Conservation (phyloP, 2,113 vertebrate species). For the Pyxicephalus adspersus region DNA sequence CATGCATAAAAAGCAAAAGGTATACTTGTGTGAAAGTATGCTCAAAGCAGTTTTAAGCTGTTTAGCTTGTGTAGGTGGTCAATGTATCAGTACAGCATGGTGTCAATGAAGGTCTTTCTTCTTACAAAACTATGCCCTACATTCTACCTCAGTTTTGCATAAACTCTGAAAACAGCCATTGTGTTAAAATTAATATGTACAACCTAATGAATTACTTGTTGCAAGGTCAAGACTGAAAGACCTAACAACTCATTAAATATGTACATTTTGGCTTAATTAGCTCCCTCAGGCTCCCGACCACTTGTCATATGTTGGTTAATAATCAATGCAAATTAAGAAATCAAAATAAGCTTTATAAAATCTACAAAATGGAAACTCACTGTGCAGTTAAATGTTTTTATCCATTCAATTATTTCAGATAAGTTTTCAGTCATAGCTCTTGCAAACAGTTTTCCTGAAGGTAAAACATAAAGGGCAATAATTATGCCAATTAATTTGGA, state of each 20-base stretch:
- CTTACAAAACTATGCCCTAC: not conserved
- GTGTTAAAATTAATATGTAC: constrained; percentile 10
- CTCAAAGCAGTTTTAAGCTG: not conserved
- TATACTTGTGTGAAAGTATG: too few relatives aligned
- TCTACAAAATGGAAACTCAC: not conserved
- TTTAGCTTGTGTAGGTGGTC: not conserved
- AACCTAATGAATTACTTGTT: constrained; percentile 33
- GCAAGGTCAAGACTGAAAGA: constrained; percentile 31
- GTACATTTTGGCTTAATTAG: constrained; percentile 21
- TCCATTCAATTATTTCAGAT: constrained; percentile 20
- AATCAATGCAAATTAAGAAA: constrained; percentile 11
- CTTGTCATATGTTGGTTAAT: constrained; percentile 33
- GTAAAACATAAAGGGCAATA: constrained; percentile 68
- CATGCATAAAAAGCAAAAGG: too few relatives aligned
- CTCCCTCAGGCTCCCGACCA: constrained; percentile 15
- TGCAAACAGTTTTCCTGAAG: constrained; percentile 70
- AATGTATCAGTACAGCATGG: not conserved
- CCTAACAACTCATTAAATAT: constrained; percentile 41
- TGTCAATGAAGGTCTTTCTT: not conserved
- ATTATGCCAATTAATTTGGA: constrained; percentile 78
- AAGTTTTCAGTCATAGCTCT: constrained; percentile 39
- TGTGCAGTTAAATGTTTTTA: not conserved
- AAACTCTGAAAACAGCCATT: constrained; percentile 14
- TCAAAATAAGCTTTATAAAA: not conserved
- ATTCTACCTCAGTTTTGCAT: not conserved